Conservation (phyloP, 2,113 vertebrate species). For the Tragelaphus buxtoni region DNA sequence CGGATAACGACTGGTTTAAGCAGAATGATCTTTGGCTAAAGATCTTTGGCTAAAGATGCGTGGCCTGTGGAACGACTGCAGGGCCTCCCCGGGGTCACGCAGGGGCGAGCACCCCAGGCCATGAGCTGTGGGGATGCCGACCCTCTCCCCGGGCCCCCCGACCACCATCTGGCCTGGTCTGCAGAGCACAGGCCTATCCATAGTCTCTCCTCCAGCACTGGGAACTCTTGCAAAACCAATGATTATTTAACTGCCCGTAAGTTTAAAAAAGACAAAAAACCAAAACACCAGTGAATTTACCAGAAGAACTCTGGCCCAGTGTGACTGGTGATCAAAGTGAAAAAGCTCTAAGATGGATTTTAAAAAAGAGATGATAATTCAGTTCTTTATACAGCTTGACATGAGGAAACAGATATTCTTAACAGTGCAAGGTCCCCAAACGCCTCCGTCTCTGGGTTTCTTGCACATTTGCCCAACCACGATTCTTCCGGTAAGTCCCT, state of each 20-base stretch:
- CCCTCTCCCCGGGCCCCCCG: not conserved
- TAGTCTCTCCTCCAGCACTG: not conserved
- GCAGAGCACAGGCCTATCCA: accelerated
- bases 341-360: not conserved
- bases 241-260: not conserved
- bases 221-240: not conserved
- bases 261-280: not conserved
- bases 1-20: not conserved
- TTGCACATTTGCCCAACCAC: not conserved
- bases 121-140: not conserved
- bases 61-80: not conserved
- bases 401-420: not conserved
- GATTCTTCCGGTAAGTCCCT: not conserved
- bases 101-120: accelerated
- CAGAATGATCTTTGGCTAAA: not conserved
- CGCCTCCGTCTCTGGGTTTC: not conserved
- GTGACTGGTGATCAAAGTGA: not conserved
- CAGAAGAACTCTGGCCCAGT: not conserved
- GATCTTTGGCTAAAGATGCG: too few relatives aligned
- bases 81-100: accelerated
- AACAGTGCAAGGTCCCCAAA: not conserved
- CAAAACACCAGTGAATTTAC: not conserved
- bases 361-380: not conserved
- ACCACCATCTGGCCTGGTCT: accelerated
- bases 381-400: not conserved